Evolutionary conservation across 2,888 invertebrate genomes (phyloP), one percentile per base, ranked within the genome.

Genomic region (Andrena chrysosceles): DNA sequence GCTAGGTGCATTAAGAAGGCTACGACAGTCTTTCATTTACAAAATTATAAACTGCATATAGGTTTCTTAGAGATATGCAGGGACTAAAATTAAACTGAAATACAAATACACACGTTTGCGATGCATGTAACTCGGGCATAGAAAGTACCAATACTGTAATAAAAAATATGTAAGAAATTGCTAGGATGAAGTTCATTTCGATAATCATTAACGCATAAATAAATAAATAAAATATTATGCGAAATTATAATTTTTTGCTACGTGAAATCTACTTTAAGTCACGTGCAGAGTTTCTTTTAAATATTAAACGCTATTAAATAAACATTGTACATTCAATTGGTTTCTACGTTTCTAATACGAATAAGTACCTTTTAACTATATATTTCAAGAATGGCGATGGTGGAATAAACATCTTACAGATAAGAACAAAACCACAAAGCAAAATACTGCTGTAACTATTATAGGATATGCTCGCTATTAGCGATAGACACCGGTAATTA

Each of bases 201-300:
- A 16, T 16, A 16, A 42, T 13, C 23, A 29, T 23, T 23, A 7
- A n/a, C 6, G 33, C 29, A 29, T 64, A 20, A 72, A 52, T 70
- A 70, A 63, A 42, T 31, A 70, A 42, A 42, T 35, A 35, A 77
- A 67, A 42, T 26, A 75, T 67, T 78, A 75, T 78, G 75, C 67
- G 31, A 52, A 6, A 59, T 56, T 35, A 56, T 48, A 29, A 56
- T 26, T n/a, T 26, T 48, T 59, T 13, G 48, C 10, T 62, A 67
- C 48, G 13, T 54, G 35, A 42, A 63, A 29, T 48, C 62, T 52
- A 52, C 2, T 71, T 7, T 49, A 7, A 63, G 49, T 16, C 42
- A 16, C 42, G 8, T 23, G 29, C 16, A 63, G 26, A 42, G 16
- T 42, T 42, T 42, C 13, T 42, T 42, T 42, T 16, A 42, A 42